Evolutionary conservation across 1,140 invertebrate genomes (phyloP).

Genomic region (Dreissena polymorpha): DNA sequence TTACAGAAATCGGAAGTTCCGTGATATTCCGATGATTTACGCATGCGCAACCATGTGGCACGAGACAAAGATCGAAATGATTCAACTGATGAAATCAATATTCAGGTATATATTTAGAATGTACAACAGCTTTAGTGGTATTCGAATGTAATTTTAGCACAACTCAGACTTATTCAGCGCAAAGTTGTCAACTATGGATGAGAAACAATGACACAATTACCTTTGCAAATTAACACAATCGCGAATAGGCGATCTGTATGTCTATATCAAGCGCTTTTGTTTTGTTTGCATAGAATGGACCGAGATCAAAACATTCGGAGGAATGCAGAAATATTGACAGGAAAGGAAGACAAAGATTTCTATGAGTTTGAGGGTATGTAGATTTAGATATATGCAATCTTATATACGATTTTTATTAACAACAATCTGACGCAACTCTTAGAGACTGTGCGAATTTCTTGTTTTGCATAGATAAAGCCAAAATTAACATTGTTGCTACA

Average conservation of each 20-base stretch:
- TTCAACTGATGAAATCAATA: slow-evolving; percentile 80
- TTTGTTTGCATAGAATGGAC: slow-evolving; percentile 87
- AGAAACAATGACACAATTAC: too few relatives aligned
- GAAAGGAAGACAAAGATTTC: slow-evolving; percentile 96
- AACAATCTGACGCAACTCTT: neutral
- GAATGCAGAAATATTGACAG: slow-evolving; percentile 93
- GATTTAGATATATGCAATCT: neutral
- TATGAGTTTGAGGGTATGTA: slow-evolving; percentile 93
- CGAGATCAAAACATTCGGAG: slow-evolving; percentile 95
- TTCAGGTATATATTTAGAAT: too few relatives aligned
- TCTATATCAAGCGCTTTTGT: neutral
- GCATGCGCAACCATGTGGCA: too few relatives aligned
- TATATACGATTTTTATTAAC: neutral
- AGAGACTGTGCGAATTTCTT: neutral
- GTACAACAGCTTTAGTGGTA: too few relatives aligned
- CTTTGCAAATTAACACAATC: too few relatives aligned
- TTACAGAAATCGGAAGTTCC: slow-evolving; percentile 99
- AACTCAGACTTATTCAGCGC: too few relatives aligned
- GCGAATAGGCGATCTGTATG: too few relatives aligned
- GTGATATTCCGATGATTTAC: too few relatives aligned
- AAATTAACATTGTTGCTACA: neutral
- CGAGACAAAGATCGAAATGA: slow-evolving; percentile 96
- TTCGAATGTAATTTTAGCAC: too few relatives aligned
- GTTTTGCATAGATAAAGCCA: neutral
- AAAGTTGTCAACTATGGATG: too few relatives aligned